Percentiles rank a stretch among this genome's conserved stretches.
These are phyloP conservation scores for Scelioninae gen. 2 DNA, from an alignment of 2,888 invertebrate genomes.

Conservation along the genomic window DNA sequence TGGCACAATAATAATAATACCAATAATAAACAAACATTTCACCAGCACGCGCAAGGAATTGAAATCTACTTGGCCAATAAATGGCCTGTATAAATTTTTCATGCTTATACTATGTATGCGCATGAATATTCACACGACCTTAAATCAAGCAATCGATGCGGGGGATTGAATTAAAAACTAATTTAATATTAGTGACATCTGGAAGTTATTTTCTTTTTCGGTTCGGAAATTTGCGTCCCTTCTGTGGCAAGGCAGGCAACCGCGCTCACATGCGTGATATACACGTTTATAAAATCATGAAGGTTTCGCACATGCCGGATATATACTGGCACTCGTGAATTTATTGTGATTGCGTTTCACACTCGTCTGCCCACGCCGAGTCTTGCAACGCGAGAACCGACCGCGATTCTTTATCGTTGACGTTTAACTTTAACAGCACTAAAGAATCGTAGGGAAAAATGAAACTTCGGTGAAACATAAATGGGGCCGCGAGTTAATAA, in stretches of 20 bases:
- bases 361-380: conserved; percentile 58
- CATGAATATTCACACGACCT: conserved; percentile 13
- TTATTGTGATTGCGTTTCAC: conserved; percentile 69
- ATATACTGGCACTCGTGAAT: conserved; percentile 67
- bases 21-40: too few species aligned
- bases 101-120: background rate
- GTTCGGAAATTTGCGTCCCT: conserved; percentile 23
- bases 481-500: too few species aligned
- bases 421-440: conserved; percentile 41
- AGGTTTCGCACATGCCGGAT: conserved; percentile 59
- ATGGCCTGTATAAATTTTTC: too few species aligned
- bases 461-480: too few species aligned
- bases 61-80: too few species aligned
- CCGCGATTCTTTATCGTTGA: conserved; percentile 49
- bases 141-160: background rate
- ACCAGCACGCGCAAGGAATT: too few species aligned
- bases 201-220: conserved; percentile 38
- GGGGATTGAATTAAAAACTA: conserved; percentile 49
- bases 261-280: conserved; percentile 40
- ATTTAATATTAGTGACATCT: conserved; percentile 34
- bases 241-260: conserved; percentile 20
- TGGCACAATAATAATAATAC: too few species aligned
- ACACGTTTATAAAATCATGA: conserved; percentile 54
- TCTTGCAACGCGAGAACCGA: conserved; percentile 31
- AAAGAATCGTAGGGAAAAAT: conserved; percentile 17